phyloP scores from a whole-genome alignment of 2,888 invertebrate species.

The Myathropa florea region DNA sequence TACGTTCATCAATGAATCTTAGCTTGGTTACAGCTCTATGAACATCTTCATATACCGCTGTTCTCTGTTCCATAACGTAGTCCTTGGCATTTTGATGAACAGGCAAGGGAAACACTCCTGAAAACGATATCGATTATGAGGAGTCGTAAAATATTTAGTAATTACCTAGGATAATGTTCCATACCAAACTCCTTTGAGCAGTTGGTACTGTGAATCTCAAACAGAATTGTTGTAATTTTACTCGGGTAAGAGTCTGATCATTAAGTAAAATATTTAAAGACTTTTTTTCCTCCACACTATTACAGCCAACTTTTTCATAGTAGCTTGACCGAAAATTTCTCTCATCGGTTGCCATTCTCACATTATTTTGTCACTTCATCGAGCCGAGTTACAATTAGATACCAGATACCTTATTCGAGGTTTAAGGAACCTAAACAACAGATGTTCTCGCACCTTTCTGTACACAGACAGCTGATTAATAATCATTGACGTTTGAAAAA shows the following conservation, averaged over 20 bases:
- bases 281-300: constrained; percentile 94
- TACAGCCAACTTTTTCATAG: constrained; percentile 93
- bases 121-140: neutral
- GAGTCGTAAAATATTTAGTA: neutral
- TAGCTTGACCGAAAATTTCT: constrained; percentile 91
- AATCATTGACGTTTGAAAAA: neutral
- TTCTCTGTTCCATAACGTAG: constrained; percentile 88
- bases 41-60: constrained; percentile 88
- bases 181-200: constrained; percentile 87
- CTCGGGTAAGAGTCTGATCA: constrained; percentile 90
- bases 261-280: constrained; percentile 93
- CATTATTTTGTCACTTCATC: neutral
- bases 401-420: neutral
- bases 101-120: constrained; percentile 86
- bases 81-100: constrained; percentile 88
- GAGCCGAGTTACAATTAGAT: neutral
- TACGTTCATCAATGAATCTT: constrained; percentile 84
- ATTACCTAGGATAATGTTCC: constrained; percentile 91
- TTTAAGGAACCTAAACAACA: neutral
- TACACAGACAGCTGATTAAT: neutral
- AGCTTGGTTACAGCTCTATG: constrained; percentile 86
- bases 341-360: constrained; percentile 85
- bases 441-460: neutral
- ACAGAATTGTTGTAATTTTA: constrained; percentile 92
- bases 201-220: constrained; percentile 91